phyloP scores from a whole-genome alignment of 2,888 invertebrate genomes.

The Carpatolechia fugitivella region DNA sequence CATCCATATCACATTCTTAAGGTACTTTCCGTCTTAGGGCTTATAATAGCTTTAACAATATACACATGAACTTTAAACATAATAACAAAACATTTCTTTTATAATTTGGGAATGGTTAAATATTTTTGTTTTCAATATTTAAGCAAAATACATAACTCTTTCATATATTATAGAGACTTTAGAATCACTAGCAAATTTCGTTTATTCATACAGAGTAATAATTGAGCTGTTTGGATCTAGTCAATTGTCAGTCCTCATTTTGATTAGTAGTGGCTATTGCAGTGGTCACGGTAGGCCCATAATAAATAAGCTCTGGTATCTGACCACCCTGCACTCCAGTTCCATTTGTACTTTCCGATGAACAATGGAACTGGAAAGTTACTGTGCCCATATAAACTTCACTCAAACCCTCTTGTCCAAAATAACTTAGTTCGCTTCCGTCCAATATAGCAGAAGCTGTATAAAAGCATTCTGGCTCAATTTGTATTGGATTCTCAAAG shows the following conservation, averaged over 20 bases:
- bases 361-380: conserved; percentile 98
- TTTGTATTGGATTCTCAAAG: conserved; percentile 90
- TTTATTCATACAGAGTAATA: conserved; percentile 55
- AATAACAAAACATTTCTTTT: conserved; percentile 57
- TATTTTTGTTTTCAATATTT: conserved; percentile 28
- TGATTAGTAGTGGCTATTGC: conserved; percentile 57
- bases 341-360: conserved; percentile 97
- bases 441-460: conserved; percentile 97
- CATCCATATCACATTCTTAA: conserved; percentile 76
- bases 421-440: conserved; percentile 96
- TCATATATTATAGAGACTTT: conserved; percentile 25
- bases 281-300: conserved; percentile 85
- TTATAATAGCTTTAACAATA: conserved; percentile 57
- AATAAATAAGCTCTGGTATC: conserved; percentile 97
- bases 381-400: conserved; percentile 96
- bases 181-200: conserved; percentile 26
- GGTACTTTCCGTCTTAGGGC: conserved; percentile 44
- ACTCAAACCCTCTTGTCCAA: conserved; percentile 97
- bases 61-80: conserved; percentile 55
- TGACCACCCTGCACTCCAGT: conserved; percentile 98
- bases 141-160: conserved; percentile 18
- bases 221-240: conserved; percentile 45
- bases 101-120: conserved; percentile 56
- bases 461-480: conserved; percentile 96
- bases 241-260: conserved; percentile 74